Conservation (phyloP, 1,140 invertebrate genomes). For the Mylabris phalerata region DNA sequence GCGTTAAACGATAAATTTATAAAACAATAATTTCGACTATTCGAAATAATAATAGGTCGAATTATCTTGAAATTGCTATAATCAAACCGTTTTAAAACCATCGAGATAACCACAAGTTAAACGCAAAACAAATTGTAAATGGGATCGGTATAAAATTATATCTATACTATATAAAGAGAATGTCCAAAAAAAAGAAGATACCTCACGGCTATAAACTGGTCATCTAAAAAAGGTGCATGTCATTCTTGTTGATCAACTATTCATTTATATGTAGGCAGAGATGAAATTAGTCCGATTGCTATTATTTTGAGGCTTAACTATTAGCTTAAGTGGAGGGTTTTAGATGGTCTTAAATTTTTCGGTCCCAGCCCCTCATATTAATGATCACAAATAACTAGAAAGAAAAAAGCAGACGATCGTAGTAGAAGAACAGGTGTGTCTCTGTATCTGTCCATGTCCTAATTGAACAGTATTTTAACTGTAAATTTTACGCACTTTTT, state of each 20-base stretch:
- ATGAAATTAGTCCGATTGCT: constrained; percentile 36
- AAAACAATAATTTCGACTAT: constrained; percentile 34
- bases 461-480: too few relatives aligned
- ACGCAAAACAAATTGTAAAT: constrained; percentile 35
- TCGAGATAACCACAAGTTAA: constrained; percentile 29
- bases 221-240: constrained; percentile 30
- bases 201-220: constrained; percentile 10
- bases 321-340: constrained; percentile 13
- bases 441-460: too few relatives aligned
- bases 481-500: too few relatives aligned
- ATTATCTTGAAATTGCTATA: constrained; percentile 36
- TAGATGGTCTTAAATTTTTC: not conserved
- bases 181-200: constrained; percentile 14
- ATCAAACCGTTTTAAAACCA: constrained; percentile 32
- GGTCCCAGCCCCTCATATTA: too few relatives aligned
- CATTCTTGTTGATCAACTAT: constrained; percentile 25
- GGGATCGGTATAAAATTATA: constrained; percentile 31
- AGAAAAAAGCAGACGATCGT: too few relatives aligned
- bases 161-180: not conserved
- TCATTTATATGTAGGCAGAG: constrained; percentile 8
- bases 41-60: constrained; percentile 35
- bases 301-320: constrained; percentile 27
- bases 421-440: too few relatives aligned
- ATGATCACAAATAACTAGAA: too few relatives aligned
- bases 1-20: constrained; percentile 35